Conservation (phyloP, 1,140 invertebrate genomes). For the Augochlora pura region DNA sequence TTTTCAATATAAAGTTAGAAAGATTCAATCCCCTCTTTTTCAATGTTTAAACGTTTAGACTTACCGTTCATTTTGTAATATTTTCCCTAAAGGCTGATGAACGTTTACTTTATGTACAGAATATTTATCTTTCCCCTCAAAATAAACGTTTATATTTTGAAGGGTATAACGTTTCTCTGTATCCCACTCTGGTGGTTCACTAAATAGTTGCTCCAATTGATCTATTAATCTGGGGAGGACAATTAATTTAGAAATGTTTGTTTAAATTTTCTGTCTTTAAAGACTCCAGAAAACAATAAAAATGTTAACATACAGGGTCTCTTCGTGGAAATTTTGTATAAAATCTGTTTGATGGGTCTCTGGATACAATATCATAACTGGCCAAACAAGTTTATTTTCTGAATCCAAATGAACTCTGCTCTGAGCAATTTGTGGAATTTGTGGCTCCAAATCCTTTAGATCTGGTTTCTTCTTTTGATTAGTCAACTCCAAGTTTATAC, state of each 20-base stretch:
- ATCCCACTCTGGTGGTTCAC: slow-evolving; percentile 88
- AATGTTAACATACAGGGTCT: slow-evolving; percentile 81
- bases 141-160: slow-evolving; percentile 88
- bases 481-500: slow-evolving; percentile 78
- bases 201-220: slow-evolving; percentile 88
- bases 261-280: not conserved
- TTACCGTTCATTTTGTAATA: slow-evolving; percentile 84
- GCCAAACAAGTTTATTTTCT: slow-evolving; percentile 86
- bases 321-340: slow-evolving; percentile 87
- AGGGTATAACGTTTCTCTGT: slow-evolving; percentile 84
- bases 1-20: slow-evolving; percentile 28
- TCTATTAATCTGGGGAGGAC: slow-evolving; percentile 83
- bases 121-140: slow-evolving; percentile 86
- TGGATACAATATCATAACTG: slow-evolving; percentile 91
- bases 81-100: slow-evolving; percentile 82
- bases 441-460: slow-evolving; percentile 82
- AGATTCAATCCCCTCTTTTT: not conserved
- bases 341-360: slow-evolving; percentile 88
- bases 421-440: slow-evolving; percentile 83
- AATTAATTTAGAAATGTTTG: not conserved
- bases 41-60: not conserved
- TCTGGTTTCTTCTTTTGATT: slow-evolving; percentile 73
- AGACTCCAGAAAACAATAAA: not conserved
- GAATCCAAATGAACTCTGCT: slow-evolving; percentile 83
- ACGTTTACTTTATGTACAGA: slow-evolving; percentile 84